Evolutionary conservation across 2,113 vertebrate genomes (phyloP), one percentile per base, ranked within the genome.

Genomic region (Symphodus melops): DNA sequence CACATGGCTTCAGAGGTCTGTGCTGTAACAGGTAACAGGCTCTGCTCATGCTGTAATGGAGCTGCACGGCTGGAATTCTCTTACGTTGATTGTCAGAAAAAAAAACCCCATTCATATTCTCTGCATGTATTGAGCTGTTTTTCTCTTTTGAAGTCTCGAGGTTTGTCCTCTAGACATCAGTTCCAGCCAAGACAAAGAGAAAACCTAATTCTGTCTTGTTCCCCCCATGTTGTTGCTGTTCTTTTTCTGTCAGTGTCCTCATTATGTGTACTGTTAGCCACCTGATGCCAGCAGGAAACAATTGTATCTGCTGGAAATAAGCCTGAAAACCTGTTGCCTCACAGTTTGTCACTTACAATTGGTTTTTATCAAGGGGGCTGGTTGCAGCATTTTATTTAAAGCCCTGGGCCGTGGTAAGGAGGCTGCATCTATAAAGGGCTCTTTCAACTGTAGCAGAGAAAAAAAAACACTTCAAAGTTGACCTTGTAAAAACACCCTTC

Each of bases 191-290:
- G 44, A 39, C 6, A 16, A 65, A 13, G 53, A 0, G 8, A 25
- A 72, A 25, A 36, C 17, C 68, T 54, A 44, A 9, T 82, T 81
- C 25, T 2, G 68, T 33, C 48, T 59, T 39, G 9, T 66, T 64
- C 41, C 42, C 42, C 12, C 52, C 28, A 5, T 72, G 9, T 51
- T 77, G 28, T 62, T 39, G 74, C 13, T 58, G 19, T 59, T 25
- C 41, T 83, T 33, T 80, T 13, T 68, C 14, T 66, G 61, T 73
- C 69, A 44, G 14, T 61, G 66, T 59, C 64, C 75, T 86, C 76
- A 77, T 87, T 84, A 82, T 75, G 16, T 65, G 61, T 58, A 52
- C 52, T 74, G 28, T 80, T 76, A 76, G 70, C 54, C 83, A 87
- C 71, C 83, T 84, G 71, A 71, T 68, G 56, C 67, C 56, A 57